These are phyloP conservation scores for Agrotis exclamationis DNA, from an alignment of 2,888 invertebrate genomes.

Conservation along the genomic window DNA sequence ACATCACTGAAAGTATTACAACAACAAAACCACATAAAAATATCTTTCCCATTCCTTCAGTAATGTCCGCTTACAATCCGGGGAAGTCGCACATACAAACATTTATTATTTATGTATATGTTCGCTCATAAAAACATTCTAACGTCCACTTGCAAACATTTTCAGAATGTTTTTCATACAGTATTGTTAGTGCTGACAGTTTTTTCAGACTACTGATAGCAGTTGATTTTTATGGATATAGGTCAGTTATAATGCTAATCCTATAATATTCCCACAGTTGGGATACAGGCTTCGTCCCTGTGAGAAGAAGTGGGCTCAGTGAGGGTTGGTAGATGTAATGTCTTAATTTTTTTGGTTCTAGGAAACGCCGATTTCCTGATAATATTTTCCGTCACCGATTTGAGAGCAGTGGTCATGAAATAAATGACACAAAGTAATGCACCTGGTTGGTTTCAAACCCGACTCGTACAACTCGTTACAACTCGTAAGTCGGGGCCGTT, in stretches of 20 bases:
- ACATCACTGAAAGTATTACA: conserved; percentile 12
- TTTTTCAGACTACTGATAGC: not conserved
- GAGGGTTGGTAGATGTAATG: too few relatives aligned
- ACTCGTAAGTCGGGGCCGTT: too few relatives aligned
- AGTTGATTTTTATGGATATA: conserved; percentile 26
- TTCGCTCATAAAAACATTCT: conserved; percentile 35
- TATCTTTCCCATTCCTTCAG: conserved; percentile 4
- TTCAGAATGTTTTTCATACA: conserved; percentile 16
- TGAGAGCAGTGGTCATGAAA: too few relatives aligned
- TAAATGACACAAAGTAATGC: too few relatives aligned
- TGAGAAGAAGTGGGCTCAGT: too few relatives aligned
- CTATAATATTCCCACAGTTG: too few relatives aligned
- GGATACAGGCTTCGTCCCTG: too few relatives aligned
- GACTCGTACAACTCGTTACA: too few relatives aligned
- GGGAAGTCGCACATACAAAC: not conserved
- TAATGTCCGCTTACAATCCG: conserved; percentile 7
- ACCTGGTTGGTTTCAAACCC: too few relatives aligned
- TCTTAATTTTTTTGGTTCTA: too few relatives aligned
- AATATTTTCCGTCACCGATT: too few relatives aligned
- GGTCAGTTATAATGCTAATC: not conserved
- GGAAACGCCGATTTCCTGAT: too few relatives aligned
- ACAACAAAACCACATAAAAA: conserved; percentile 15
- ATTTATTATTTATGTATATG: not conserved
- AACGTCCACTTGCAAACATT: conserved; percentile 12
- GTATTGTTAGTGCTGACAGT: conserved; percentile 23